Conservation (phyloP, 2,113 vertebrate species). For the Paracanthobrama guichenoti region DNA sequence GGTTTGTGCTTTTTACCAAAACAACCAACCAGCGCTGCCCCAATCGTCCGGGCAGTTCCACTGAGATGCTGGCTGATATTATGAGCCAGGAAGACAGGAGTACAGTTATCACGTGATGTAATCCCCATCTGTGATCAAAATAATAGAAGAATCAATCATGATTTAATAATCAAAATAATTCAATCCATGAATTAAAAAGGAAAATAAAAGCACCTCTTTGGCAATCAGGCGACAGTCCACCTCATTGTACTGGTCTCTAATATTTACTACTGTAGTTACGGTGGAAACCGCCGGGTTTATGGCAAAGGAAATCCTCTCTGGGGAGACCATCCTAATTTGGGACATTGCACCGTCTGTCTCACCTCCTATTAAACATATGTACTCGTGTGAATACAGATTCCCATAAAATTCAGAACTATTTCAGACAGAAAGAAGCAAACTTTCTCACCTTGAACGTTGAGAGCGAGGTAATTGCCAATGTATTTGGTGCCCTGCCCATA, state of each 20-base stretch:
- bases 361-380: constrained; percentile 46
- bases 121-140: constrained; percentile 82
- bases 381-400: not conserved
- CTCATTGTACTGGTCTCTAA: constrained; percentile 87
- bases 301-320: constrained; percentile 89
- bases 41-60: constrained; percentile 85
- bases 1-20: constrained; percentile 75
- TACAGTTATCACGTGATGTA: constrained; percentile 83
- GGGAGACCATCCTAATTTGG: constrained; percentile 71
- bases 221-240: constrained; percentile 92
- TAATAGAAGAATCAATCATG: not conserved
- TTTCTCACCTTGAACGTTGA: constrained; percentile 63
- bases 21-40: constrained; percentile 83
- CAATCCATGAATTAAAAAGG: not conserved
- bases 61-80: constrained; percentile 86
- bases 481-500: constrained; percentile 88
- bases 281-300: constrained; percentile 80
- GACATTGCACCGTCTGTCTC: constrained; percentile 45
- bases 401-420: not conserved
- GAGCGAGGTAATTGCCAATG: constrained; percentile 83
- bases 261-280: constrained; percentile 77
- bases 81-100: constrained; percentile 82
- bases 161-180: not conserved
- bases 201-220: constrained; percentile 82
- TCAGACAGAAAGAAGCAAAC: not conserved